Evolutionary conservation across 2,113 vertebrate genomes (phyloP).

Genomic region (Marmota flaviventris): DNA sequence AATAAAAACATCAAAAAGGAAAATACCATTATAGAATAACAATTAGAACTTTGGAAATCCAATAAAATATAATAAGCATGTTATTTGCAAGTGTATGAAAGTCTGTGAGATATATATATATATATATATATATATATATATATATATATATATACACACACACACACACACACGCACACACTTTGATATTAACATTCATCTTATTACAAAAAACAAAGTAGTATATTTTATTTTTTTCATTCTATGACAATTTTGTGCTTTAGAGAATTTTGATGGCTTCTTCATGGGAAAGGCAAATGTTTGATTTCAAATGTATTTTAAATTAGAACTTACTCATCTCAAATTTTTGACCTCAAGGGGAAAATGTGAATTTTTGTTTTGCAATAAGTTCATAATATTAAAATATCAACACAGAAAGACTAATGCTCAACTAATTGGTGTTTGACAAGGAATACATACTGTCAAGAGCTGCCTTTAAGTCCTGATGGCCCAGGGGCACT

Average conservation of each 20-base stretch:
- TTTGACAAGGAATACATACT: not conserved
- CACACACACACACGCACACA: not conserved
- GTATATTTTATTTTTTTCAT: not conserved
- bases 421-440: not conserved
- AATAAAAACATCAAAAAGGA: constrained; percentile 59
- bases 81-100: not conserved
- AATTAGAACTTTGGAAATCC: constrained; percentile 39
- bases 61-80: constrained; percentile 36
- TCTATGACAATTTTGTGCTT: not conserved
- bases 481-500: too few species aligned
- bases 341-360: rapidly evolving
- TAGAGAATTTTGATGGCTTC: not conserved
- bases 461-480: too few species aligned
- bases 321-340: not conserved
- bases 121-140: not conserved
- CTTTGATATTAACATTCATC: not conserved
- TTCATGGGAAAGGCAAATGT: not conserved
- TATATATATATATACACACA: too few species aligned
- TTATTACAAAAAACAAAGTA: not conserved
- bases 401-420: not conserved
- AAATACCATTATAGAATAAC: constrained; percentile 43
- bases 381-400: not conserved
- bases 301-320: not conserved
- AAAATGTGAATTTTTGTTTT: not conserved
- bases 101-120: not conserved